These are phyloP conservation scores for Trisateles emortualis DNA, from an alignment of 2,888 invertebrate species.

Conservation along the genomic window DNA sequence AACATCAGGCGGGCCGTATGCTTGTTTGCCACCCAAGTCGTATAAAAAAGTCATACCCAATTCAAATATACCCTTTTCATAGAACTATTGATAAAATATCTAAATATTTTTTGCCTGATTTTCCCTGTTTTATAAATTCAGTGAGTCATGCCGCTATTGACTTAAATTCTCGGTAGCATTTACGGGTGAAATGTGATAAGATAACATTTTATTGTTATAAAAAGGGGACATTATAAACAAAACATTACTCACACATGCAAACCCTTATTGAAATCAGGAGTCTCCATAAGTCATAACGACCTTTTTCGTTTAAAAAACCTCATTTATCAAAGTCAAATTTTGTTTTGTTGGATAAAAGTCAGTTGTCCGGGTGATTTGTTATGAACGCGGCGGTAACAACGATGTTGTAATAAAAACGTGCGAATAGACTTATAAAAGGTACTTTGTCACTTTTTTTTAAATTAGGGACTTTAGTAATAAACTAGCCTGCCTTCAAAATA, in stretches of 20 bases:
- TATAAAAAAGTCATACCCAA: not conserved
- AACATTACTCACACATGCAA: not conserved
- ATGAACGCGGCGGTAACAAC: not conserved
- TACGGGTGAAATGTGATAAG: not conserved
- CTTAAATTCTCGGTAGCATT: not conserved
- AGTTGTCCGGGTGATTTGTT: constrained; percentile 10
- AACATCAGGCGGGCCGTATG: too few species aligned
- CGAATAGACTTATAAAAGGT: not conserved
- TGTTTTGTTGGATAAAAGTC: constrained; percentile 15
- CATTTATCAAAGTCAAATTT: constrained; percentile 27
- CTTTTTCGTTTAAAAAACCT: constrained; percentile 12
- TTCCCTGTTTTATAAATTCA: not conserved
- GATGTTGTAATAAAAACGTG: not conserved
- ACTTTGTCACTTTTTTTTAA: too few species aligned
- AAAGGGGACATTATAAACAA: not conserved
- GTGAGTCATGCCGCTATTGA: not conserved
- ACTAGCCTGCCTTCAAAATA: too few species aligned
- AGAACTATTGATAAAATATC: not conserved
- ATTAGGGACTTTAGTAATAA: too few species aligned
- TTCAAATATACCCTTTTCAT: not conserved
- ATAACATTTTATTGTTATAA: not conserved
- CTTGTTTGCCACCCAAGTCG: too few species aligned
- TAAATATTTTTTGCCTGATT: not conserved
- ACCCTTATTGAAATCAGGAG: not conserved
- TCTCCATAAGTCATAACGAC: not conserved